Base-by-base conservation (phyloP, 2,797 vertebrate genomes). In the Tragopan temminckii region DNA sequence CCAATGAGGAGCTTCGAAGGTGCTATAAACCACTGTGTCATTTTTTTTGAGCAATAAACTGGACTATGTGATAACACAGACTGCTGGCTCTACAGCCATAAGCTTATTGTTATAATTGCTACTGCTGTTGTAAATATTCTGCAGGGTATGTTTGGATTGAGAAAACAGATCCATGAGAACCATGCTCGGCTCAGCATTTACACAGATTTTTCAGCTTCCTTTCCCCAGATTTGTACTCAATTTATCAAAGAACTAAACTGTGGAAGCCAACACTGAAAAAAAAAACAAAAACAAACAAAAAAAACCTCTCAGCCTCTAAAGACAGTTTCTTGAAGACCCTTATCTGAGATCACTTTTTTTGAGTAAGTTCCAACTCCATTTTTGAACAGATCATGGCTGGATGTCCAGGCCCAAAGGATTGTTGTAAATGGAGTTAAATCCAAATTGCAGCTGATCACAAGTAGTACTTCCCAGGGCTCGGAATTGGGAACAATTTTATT, bases 21-120 rank as follows among this genome's bases (percentile, higher is more conserved):
- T 90, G 66, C 90, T 87, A 45, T 92, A 95, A 94, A 88, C 35
- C 23, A 52, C 40, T 57, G 13, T 58, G 59, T 90, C 58, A 20
- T 19, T 68, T 74, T 27, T 71, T 92, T 57, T 55, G 81, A 85
- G 63, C 42, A 90, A 38, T 71, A 78, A 52, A 45, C 21, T 82
- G 72, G 85, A 50, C 7, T 48, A 35, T 43, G 14, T 85, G 76
- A 57, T 90, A 85, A 18, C 91, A 81, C 3, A 66, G 81, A 83
- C 45, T 83, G 13, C n/a, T 64, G 46, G 11, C 45, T 69, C 58
- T 85, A 25, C 3, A 13, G 46, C 20, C 9, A 59, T 45, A 59
- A 72, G 82, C 77, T 31, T 85, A 24, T 43, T 69, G 27, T 17
- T 76, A 25, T 35, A 71, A 9, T 36, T 63, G 11, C 68, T 85